These are phyloP conservation scores for Prolemur simus DNA, from an alignment of 2,113 vertebrate species.

Conservation along the genomic window DNA sequence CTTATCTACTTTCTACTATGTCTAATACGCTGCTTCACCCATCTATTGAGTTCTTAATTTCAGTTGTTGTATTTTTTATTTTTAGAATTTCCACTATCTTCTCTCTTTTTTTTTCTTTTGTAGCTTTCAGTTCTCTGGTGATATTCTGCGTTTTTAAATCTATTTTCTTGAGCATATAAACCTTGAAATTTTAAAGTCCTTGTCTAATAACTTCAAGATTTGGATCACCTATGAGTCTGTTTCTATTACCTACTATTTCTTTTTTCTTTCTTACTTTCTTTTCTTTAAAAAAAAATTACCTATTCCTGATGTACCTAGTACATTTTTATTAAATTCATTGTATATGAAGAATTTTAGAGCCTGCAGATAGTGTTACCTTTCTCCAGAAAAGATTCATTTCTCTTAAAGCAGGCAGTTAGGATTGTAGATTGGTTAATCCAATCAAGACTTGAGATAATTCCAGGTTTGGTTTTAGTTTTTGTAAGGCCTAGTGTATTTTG, in stretches of 20 bases:
- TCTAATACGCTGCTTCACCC: background rate
- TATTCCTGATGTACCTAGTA: background rate
- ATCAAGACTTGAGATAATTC: background rate
- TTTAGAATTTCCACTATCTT: slow-evolving; percentile 12
- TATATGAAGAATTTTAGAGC: background rate
- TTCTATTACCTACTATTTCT: background rate
- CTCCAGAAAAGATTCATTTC: background rate
- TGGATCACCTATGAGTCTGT: background rate
- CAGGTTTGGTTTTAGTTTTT: background rate
- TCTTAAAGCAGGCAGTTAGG: background rate
- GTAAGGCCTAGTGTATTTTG: background rate
- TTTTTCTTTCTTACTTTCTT: background rate
- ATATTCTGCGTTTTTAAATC: background rate
- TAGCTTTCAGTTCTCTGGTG: background rate
- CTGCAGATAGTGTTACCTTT: background rate
- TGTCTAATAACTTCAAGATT: slow-evolving; percentile 19
- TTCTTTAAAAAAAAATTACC: background rate
- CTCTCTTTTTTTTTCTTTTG: background rate
- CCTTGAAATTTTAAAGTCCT: background rate
- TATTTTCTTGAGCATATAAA: slow-evolving; percentile 18
- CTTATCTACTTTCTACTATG: background rate
- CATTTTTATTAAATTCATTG: background rate
- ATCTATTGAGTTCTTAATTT: slow-evolving; percentile 8
- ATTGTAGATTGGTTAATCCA: background rate
- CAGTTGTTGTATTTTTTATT: background rate